These are phyloP conservation scores for Papilio elwesi DNA, from an alignment of 2,888 invertebrate genomes.

Conservation along the genomic window DNA sequence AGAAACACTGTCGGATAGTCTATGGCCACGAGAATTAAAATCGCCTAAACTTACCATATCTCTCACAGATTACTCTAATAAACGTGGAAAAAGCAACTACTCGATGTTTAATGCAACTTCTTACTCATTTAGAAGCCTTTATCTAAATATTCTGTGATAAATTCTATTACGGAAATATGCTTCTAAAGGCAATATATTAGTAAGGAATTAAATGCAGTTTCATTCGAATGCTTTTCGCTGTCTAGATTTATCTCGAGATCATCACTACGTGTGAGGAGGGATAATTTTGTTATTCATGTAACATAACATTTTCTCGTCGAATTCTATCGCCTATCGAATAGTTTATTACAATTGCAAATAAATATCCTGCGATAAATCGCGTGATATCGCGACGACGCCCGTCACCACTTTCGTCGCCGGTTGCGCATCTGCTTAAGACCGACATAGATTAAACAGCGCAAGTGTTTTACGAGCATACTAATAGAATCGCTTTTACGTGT, in stretches of 20 bases:
- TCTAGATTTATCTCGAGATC: conserved; percentile 17
- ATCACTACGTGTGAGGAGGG: conserved; percentile 17
- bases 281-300: conserved; percentile 35
- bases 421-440: conserved; percentile 54
- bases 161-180: conserved; percentile 1
- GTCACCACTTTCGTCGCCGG: conserved; percentile 55
- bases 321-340: conserved; percentile 45
- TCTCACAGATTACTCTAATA: no score
- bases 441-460: conserved; percentile 50
- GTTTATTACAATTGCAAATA: conserved; percentile 75
- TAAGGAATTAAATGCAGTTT: conserved; percentile 8
- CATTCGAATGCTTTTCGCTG: neutral
- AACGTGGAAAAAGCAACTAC: no score
- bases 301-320: conserved; percentile 45
- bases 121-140: no score
- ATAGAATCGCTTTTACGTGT: no score
- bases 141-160: neutral
- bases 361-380: conserved; percentile 70
- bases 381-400: conserved; percentile 58
- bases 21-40: no score
- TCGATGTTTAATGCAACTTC: no score
- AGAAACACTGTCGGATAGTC: no score
- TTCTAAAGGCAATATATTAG: neutral
- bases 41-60: no score
- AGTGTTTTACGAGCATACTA: neutral